These are phyloP conservation scores for Cryptosula pallasiana DNA, from an alignment of 2,888 invertebrate species.

Conservation along the genomic window DNA sequence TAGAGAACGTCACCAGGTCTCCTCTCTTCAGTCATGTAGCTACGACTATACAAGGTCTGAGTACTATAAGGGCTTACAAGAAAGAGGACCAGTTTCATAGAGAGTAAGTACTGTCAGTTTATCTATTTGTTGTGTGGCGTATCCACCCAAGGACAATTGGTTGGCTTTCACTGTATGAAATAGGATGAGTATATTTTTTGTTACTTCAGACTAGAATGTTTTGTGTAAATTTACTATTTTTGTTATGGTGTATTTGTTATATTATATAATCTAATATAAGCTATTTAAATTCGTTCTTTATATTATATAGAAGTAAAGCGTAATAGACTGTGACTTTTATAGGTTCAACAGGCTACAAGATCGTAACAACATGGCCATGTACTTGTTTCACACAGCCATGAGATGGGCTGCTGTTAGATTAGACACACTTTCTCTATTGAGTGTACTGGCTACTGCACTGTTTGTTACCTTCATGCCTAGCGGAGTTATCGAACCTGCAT, in stretches of 20 bases:
- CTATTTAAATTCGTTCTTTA: too few species aligned
- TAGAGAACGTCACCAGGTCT: constrained; percentile 60
- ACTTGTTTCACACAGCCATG: constrained; percentile 56
- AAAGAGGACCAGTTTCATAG: constrained; percentile 57
- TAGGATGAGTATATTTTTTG: too few species aligned
- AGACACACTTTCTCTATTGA: constrained; percentile 40
- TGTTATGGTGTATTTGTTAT: too few species aligned
- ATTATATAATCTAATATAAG: too few species aligned
- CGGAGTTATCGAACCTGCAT: constrained; percentile 51
- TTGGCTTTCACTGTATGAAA: too few species aligned
- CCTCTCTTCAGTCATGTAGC: constrained; percentile 61
- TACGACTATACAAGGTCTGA: constrained; percentile 60
- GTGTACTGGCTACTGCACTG: not conserved
- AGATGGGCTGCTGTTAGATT: constrained; percentile 57
- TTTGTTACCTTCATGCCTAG: constrained; percentile 11
- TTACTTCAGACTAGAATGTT: too few species aligned
- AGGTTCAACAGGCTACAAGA: constrained; percentile 58
- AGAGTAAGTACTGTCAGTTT: constrained; percentile 54
- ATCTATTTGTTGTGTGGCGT: too few species aligned
- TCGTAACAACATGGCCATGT: constrained; percentile 55
- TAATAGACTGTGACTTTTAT: constrained; percentile 1
- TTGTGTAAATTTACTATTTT: too few species aligned
- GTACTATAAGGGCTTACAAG: constrained; percentile 61
- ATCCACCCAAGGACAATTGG: too few species aligned
- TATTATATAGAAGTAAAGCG: too few species aligned